These are phyloP conservation scores for Drosophila kanekoi DNA, from an alignment of 2,888 invertebrate species.

Conservation along the genomic window DNA sequence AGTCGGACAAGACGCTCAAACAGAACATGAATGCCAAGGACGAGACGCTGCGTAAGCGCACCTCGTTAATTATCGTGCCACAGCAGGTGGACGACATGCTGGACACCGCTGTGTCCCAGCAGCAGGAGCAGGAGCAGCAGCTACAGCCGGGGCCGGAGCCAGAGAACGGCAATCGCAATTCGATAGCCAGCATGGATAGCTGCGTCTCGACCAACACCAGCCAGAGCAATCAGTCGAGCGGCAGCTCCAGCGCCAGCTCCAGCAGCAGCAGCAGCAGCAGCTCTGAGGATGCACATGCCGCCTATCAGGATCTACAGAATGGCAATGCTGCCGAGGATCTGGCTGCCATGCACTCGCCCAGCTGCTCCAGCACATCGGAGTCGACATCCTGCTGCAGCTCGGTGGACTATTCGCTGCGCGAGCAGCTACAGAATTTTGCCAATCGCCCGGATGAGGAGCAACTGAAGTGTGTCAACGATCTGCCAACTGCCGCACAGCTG, in stretches of 20 bases:
- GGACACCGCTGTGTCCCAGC: constrained; percentile 22
- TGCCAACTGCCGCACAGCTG: constrained; percentile 50
- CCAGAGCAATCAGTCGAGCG: constrained; percentile 72
- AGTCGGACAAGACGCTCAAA: constrained; percentile 84
- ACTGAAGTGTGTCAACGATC: constrained; percentile 40
- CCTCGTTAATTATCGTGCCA: constrained; percentile 84
- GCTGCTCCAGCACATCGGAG: constrained; percentile 54
- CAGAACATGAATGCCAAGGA: constrained; percentile 85
- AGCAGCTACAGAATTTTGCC: constrained; percentile 84
- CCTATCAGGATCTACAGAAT: constrained; percentile 84
- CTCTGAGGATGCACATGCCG: constrained; percentile 75
- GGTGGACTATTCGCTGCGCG: constrained; percentile 84
- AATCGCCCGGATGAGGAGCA: constrained; percentile 59
- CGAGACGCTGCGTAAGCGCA: constrained; percentile 83
- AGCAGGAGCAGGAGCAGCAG: constrained; percentile 29
- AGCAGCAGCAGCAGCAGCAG: constrained; percentile 43
- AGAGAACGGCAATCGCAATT: constrained; percentile 80
- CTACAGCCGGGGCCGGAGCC: neutral
- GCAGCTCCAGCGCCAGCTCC: constrained; percentile 33
- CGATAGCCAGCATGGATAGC: constrained; percentile 84
- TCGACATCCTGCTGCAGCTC: constrained; percentile 82
- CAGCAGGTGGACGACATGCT: constrained; percentile 65
- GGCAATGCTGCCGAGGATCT: constrained; percentile 77
- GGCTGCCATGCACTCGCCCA: constrained; percentile 43
- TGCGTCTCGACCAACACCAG: constrained; percentile 79